Conservation (phyloP, 2,797 vertebrate species). For the Bradypodion ventrale region DNA sequence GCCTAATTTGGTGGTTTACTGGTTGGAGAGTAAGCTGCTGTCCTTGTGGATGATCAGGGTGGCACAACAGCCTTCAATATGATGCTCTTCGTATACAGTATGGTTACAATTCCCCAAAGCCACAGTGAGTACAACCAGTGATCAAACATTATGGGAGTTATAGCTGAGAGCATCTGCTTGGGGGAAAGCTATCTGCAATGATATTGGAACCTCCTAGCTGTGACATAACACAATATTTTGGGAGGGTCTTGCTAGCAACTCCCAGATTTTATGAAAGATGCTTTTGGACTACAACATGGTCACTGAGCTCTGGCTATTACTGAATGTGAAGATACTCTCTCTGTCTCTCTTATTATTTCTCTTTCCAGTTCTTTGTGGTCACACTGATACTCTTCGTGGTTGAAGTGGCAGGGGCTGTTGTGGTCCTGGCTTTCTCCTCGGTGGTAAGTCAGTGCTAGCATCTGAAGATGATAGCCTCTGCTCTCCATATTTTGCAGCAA, state of each 20-base stretch:
- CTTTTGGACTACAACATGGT: no score
- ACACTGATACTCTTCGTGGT: conserved; percentile 82
- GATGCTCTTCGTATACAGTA: neutral
- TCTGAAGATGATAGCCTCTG: neutral
- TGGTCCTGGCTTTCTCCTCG: conserved; percentile 80
- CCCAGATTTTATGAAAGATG: no score
- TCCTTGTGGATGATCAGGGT: neutral
- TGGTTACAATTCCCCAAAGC: neutral
- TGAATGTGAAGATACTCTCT: neutral
- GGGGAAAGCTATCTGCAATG: neutral
- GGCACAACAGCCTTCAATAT: neutral
- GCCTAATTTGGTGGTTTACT: neutral
- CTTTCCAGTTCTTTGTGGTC: conserved; percentile 80
- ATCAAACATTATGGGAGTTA: neutral
- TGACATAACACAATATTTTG: neutral
- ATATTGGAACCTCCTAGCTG: neutral
- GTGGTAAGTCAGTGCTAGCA: conserved; percentile 71
- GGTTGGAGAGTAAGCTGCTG: neutral
- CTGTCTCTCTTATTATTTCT: conserved; percentile 14
- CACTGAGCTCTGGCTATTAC: neutral
- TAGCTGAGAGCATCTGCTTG: neutral
- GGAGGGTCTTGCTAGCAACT: neutral
- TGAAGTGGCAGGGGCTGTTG: conserved; percentile 80
- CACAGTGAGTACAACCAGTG: neutral
- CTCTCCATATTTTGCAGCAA: neutral